Evolutionary conservation across 2,888 invertebrate species (phyloP).

Genomic region (Luperina nickerlii): DNA sequence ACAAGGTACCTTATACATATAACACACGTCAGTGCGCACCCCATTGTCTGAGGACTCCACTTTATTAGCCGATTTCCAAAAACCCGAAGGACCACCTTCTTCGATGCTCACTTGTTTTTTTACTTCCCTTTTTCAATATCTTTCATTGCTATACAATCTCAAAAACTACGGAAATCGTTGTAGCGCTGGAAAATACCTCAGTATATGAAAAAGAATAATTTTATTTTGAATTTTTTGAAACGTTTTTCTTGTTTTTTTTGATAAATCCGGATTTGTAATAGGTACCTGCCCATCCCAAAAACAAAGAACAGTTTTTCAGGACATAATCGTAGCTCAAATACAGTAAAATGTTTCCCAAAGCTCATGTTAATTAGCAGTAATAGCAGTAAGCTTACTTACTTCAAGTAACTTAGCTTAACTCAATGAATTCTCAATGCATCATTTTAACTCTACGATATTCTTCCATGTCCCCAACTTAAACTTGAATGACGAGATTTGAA

Average conservation of each 20-base stretch:
- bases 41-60: slow-evolving; percentile 22
- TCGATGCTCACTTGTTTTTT: not conserved
- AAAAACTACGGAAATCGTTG: not conserved
- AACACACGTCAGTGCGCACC: slow-evolving; percentile 45
- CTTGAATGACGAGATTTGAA: slow-evolving; percentile 64
- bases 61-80: slow-evolving; percentile 1
- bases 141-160: not conserved
- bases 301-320: not conserved
- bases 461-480: slow-evolving; percentile 39
- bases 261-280: not conserved
- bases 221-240: not conserved
- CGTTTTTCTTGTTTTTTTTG: too few relatives aligned
- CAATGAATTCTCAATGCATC: slow-evolving; percentile 56
- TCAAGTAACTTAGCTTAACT: slow-evolving; percentile 27
- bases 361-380: slow-evolving; percentile 8
- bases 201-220: not conserved
- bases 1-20: slow-evolving; percentile 32
- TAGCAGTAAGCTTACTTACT: slow-evolving; percentile 11
- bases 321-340: not conserved
- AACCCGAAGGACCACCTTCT: slow-evolving; percentile 1
- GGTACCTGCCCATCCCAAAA: not conserved
- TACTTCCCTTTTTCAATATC: not conserved
- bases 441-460: slow-evolving; percentile 35
- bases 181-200: not conserved
- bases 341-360: not conserved